These are phyloP conservation scores for Eupithecia subfuscata DNA, from an alignment of 2,888 invertebrate genomes.

Conservation along the genomic window DNA sequence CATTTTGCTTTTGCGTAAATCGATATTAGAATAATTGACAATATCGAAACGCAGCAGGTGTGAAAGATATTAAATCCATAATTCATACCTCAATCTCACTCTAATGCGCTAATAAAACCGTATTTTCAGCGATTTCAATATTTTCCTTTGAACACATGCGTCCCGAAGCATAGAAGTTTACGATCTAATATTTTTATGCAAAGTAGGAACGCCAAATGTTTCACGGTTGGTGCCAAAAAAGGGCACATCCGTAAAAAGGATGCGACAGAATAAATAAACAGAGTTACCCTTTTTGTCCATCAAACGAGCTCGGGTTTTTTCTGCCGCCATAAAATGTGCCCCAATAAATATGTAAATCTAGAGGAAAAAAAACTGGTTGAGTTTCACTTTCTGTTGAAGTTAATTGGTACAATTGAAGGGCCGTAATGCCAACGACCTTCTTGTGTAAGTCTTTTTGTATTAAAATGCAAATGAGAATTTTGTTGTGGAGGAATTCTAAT, in stretches of 20 bases:
- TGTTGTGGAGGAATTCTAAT: slow-evolving; percentile 31
- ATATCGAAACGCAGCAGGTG: slow-evolving; percentile 53
- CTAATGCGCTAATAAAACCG: slow-evolving; percentile 67
- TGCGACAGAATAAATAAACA: slow-evolving; percentile 83
- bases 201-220: slow-evolving; percentile 83
- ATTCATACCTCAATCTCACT: slow-evolving; percentile 72
- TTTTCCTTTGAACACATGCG: slow-evolving; percentile 74
- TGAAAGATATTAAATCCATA: slow-evolving; percentile 57
- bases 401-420: slow-evolving; percentile 76
- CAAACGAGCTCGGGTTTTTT: slow-evolving; percentile 79
- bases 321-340: slow-evolving; percentile 81
- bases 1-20: background rate
- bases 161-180: slow-evolving; percentile 74
- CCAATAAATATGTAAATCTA: slow-evolving; percentile 84
- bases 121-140: slow-evolving; percentile 72
- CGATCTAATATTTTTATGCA: slow-evolving; percentile 83
- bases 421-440: slow-evolving; percentile 66
- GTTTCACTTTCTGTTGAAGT: slow-evolving; percentile 80
- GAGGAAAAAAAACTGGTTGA: slow-evolving; percentile 67
- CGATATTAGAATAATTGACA: background rate
- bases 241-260: slow-evolving; percentile 82
- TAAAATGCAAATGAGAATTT: slow-evolving; percentile 53
- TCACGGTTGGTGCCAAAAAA: slow-evolving; percentile 73
- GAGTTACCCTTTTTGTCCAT: slow-evolving; percentile 83
- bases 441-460: slow-evolving; percentile 53